Evolutionary conservation across 2,888 invertebrate species (phyloP), one percentile per base, ranked within the genome.

Genomic region (Conomelus anceps): DNA sequence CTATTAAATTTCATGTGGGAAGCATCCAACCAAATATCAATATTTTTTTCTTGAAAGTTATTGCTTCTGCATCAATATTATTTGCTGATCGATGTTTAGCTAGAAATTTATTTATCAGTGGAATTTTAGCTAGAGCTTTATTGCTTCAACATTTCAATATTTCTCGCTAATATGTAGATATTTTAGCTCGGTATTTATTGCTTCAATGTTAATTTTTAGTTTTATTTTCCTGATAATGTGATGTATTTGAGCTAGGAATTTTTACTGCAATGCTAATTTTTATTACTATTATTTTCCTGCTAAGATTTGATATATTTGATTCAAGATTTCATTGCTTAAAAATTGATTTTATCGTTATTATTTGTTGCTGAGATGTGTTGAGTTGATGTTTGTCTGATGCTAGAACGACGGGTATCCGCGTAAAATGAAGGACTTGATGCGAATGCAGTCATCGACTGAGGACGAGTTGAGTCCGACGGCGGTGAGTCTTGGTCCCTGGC

Each of bases 341-440:
- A 1, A 17, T 34, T 34, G 41, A n/a, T 94, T 94, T 94, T 94
- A 90, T 94, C 94, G 94, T 94, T 94, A 93, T 94, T 94, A 87
- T 22, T 22, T 23, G 22, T 24, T 88, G 34, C 84, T 89, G 92
- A 91, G 92, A 91, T 91, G 90, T 90, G 85, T 90, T 90, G 89
- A 90, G 86, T 89, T 89, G 87, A 89, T 90, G 89, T 90, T 87
- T 90, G 90, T 90, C 91, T 86, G 86, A 29, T 93, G 93, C 94
- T 93, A 92, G 95, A 95, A 96, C 95, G 96, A 96, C 95, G 95
- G 95, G 94, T 96, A 96, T 95, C 96, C 96, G 93, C 96, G 96
- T 95, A 96, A 96, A 96, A 96, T 96, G 96, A 96, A 96, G 94
- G 96, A 96, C 95, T 94, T 96, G 94, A 96, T 96, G 93, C 93